Evolutionary conservation across 2,888 invertebrate species (phyloP), one percentile per base, ranked within the genome.

Genomic region (Palloptera scutellata): DNA sequence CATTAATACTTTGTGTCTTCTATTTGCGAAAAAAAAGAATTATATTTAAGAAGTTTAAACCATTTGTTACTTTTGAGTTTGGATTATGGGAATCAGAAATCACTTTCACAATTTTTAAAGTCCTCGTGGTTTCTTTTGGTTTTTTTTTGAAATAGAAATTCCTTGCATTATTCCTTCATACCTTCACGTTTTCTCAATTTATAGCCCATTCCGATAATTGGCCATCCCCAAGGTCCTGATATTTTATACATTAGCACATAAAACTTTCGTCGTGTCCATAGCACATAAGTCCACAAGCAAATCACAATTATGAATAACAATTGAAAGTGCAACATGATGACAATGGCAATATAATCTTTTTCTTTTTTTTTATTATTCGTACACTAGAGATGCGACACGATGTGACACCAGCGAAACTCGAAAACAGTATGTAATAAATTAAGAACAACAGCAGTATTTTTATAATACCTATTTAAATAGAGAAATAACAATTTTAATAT

Each of bases 211-310:
- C 83, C 83, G 57, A 83, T 3, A 4, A 83, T 58, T 0, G 83
- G 83, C 73, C 77, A 82, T 53, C 84, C 83, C 40, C 76, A 19
- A 1, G 82, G 83, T 0, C 83, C 84, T 12, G 81, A 77, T 41
- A 83, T 73, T 70, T 80, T 77, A 0, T 77, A 72, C 1, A 74
- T 74, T 11, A 83, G 66, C 12, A 75, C 60, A 64, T 83, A 83
- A 61, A 75, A 83, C 64, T 76, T 76, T 30, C 84, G 74, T 3
- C 83, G 77, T 8, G 75, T 75, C 83, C 83, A 83, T 9, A 83
- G 64, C 19, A 80, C 70, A 63, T 77, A 78, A n/a, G 81, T 61
- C 81, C 82, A 82, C 61, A 78, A 55, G 48, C 74, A 67, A 2
- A 78, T 48, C n/a, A 80, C 19, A 10, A 75, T 48, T 60, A 68